Conservation (phyloP, 1,140 invertebrate species). For the Drosophila lacteicornis region DNA sequence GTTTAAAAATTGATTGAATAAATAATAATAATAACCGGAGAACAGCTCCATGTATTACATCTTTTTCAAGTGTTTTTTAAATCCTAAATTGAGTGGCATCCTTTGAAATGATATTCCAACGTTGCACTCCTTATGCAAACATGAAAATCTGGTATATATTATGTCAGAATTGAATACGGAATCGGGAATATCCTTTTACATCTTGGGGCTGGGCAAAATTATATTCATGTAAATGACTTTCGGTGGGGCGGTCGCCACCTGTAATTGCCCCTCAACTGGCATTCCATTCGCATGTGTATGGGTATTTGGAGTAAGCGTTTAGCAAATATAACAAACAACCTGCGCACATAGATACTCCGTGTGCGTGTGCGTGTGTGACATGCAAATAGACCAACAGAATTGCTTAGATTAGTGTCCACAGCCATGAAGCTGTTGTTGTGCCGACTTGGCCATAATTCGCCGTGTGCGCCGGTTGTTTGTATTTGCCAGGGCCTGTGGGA, state of each 20-base stretch:
- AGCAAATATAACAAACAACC: constrained; percentile 77
- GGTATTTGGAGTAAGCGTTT: constrained; percentile 62
- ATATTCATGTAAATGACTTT: constrained; percentile 75
- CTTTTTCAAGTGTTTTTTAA: no score
- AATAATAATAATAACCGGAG: no score
- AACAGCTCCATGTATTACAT: no score
- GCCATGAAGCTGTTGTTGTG: constrained; percentile 29
- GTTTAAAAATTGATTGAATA: not conserved
- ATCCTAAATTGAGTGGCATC: not conserved
- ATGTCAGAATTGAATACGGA: constrained; percentile 7
- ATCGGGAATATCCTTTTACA: constrained; percentile 36
- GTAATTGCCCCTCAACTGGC: constrained; percentile 57
- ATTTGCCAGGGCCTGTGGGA: constrained; percentile 33
- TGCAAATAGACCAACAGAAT: constrained; percentile 65
- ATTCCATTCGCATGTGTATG: constrained; percentile 1
- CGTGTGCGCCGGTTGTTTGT: constrained; percentile 4
- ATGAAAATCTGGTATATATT: not conserved
- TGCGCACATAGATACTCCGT: constrained; percentile 28
- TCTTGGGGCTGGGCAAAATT: constrained; percentile 42
- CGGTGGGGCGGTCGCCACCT: constrained; percentile 23
- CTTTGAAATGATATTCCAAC: not conserved
- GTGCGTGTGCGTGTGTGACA: constrained; percentile 31
- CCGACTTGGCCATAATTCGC: constrained; percentile 44
- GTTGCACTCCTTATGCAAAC: not conserved
- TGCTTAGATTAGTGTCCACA: constrained; percentile 64